Conservation (phyloP, 1,140 invertebrate genomes). For the Leguminivora glycinivorella region DNA sequence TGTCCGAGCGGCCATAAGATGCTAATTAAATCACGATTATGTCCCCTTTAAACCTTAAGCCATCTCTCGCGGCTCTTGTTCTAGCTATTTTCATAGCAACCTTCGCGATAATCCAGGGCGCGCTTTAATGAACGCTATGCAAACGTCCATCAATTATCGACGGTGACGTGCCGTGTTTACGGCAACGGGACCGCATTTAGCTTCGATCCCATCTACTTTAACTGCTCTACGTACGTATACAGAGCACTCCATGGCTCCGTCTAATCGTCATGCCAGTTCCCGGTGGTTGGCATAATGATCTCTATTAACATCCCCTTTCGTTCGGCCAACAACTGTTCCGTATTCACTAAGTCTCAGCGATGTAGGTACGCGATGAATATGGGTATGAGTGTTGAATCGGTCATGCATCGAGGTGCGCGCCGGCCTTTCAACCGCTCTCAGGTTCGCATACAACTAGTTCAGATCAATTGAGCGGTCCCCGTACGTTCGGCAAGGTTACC, state of each 20-base stretch:
- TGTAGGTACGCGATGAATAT: slow-evolving; percentile 40
- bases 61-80: slow-evolving; percentile 33
- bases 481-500: slow-evolving; percentile 66
- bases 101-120: slow-evolving; percentile 69
- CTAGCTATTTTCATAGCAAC: slow-evolving; percentile 55
- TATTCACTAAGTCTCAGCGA: slow-evolving; percentile 43
- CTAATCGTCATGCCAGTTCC: slow-evolving; percentile 17
- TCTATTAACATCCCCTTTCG: slow-evolving; percentile 25
- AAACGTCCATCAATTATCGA: slow-evolving; percentile 76
- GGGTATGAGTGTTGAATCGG: slow-evolving; percentile 34
- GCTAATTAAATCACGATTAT: slow-evolving; percentile 37
- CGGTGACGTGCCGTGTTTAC: slow-evolving; percentile 69
- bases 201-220: slow-evolving; percentile 58
- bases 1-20: slow-evolving; percentile 30
- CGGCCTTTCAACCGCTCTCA: slow-evolving; percentile 51
- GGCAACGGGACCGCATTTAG: slow-evolving; percentile 72
- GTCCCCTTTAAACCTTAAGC: slow-evolving; percentile 26
- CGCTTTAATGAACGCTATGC: slow-evolving; percentile 72
- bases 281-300: slow-evolving; percentile 7
- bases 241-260: slow-evolving; percentile 13
- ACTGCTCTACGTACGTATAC: slow-evolving; percentile 13
- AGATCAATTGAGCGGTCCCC: slow-evolving; percentile 69
- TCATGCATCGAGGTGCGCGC: slow-evolving; percentile 42
- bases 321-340: slow-evolving; percentile 19
- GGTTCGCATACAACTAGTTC: slow-evolving; percentile 69